Evolutionary conservation across 2,113 vertebrate species (phyloP).

Genomic region (Trogon melanurus): DNA sequence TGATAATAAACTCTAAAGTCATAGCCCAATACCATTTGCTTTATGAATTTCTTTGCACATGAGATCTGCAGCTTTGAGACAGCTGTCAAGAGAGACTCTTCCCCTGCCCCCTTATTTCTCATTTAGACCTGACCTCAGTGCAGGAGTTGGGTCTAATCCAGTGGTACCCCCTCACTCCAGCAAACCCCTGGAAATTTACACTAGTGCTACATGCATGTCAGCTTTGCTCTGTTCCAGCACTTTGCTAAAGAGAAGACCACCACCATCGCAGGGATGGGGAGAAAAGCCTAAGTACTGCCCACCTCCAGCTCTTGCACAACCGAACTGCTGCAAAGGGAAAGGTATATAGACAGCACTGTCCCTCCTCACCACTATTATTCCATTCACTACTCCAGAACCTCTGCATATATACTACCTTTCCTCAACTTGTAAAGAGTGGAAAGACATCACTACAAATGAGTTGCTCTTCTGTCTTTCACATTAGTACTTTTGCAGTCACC

Average conservation of each 20-base stretch:
- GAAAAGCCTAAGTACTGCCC: not conserved
- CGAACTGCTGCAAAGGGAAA: not conserved
- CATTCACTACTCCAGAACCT: not conserved
- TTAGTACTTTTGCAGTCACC: not conserved
- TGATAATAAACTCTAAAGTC: not conserved
- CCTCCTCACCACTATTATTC: not conserved
- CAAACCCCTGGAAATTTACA: not conserved
- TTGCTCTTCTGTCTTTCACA: not conserved
- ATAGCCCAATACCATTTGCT: not conserved
- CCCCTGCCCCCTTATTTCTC: not conserved
- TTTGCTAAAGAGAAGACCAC: not conserved
- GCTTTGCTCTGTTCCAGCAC: not conserved
- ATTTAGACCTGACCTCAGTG: not conserved
- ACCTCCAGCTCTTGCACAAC: not conserved
- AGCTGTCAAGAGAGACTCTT: not conserved
- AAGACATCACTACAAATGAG: not conserved
- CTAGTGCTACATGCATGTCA: not conserved
- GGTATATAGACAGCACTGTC: not conserved
- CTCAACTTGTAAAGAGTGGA: not conserved
- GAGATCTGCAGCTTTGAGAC: not conserved
- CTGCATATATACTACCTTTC: not conserved
- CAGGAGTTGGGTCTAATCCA: not conserved
- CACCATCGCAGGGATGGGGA: accelerated
- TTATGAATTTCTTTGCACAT: not conserved
- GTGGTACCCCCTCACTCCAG: not conserved